phyloP scores from a whole-genome alignment of 2,797 vertebrate species.

The Liparis tanakae region DNA sequence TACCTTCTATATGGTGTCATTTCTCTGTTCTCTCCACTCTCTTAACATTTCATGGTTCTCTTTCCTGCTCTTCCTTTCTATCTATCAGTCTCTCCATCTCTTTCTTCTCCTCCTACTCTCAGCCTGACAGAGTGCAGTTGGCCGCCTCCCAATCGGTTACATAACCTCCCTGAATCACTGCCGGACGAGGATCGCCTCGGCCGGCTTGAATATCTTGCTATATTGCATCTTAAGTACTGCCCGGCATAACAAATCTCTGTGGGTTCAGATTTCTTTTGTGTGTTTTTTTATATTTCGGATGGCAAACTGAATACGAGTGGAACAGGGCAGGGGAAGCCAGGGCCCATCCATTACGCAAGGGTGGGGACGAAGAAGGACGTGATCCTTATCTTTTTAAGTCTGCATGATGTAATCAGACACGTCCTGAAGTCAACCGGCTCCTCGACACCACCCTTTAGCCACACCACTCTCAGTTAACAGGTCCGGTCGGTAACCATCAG shows the following conservation, averaged over 20 bases:
- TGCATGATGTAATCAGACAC: constrained; percentile 9
- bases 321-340: background rate
- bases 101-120: constrained; percentile 59
- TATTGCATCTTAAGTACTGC: constrained; percentile 29
- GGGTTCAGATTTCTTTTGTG: constrained; percentile 1
- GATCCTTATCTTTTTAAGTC: constrained; percentile 49
- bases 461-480: background rate
- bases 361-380: constrained; percentile 30
- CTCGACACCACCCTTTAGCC: background rate
- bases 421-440: background rate
- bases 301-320: constrained; percentile 14
- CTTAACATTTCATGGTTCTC: background rate
- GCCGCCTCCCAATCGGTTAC: constrained; percentile 68
- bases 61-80: constrained; percentile 24
- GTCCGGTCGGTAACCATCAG: background rate
- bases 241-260: constrained; percentile 1
- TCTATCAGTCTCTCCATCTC: constrained; percentile 50
- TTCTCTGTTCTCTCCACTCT: constrained; percentile 1
- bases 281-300: constrained; percentile 15
- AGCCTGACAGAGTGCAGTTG: constrained; percentile 60
- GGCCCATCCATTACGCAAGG: constrained; percentile 11
- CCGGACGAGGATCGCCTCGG: constrained; percentile 36
- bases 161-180: constrained; percentile 74
- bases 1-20: constrained; percentile 4
- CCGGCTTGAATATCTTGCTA: constrained; percentile 24